Evolutionary conservation across 1,140 invertebrate species (phyloP).

Genomic region (Pogonomyrmex barbatus): DNA sequence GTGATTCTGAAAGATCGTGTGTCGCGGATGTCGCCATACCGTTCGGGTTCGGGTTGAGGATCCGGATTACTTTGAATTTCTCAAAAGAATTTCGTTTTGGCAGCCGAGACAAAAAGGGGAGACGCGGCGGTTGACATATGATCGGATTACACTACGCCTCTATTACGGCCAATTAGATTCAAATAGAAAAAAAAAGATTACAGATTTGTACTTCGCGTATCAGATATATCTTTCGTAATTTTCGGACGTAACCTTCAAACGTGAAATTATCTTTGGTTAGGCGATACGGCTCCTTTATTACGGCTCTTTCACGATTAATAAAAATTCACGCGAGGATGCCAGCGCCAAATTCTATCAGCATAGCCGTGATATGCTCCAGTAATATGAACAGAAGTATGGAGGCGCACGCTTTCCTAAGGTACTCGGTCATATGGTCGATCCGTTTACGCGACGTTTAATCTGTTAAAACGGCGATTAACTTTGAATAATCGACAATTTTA

Average conservation of each 20-base stretch:
- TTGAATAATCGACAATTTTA: background rate
- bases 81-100: background rate
- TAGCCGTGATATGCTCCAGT: conserved; percentile 99
- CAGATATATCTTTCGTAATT: conserved; percentile 42
- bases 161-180: background rate
- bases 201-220: background rate
- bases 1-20: background rate
- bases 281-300: conserved; percentile 37
- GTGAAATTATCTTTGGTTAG: conserved; percentile 56
- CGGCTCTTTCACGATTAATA: conserved; percentile 33
- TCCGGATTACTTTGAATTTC: background rate
- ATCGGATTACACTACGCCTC: background rate
- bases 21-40: background rate
- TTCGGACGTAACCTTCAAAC: conserved; percentile 55
- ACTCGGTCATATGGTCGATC: conserved; percentile 49
- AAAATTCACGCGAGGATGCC: conserved; percentile 78
- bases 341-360: conserved; percentile 88
- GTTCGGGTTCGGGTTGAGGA: background rate
- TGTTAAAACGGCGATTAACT: background rate
- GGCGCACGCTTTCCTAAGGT: conserved; percentile 97
- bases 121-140: background rate
- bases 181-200: conserved; percentile 2
- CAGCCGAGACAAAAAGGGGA: background rate
- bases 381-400: conserved; percentile 99
- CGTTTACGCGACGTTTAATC: background rate